Evolutionary conservation across 2,888 invertebrate genomes (phyloP).

Genomic region (Nomada goodeniana): DNA sequence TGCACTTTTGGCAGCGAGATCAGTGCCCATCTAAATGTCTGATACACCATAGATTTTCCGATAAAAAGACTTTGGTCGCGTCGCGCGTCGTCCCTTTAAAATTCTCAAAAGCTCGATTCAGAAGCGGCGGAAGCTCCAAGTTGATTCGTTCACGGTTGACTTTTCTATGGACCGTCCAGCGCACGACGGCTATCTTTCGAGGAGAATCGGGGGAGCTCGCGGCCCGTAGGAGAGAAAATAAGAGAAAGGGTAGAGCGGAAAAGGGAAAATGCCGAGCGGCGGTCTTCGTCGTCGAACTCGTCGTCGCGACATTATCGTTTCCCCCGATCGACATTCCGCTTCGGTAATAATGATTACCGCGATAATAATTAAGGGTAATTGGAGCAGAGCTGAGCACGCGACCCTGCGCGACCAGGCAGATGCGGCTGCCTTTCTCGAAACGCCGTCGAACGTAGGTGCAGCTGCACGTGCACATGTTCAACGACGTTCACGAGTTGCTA

Average conservation of each 20-base stretch:
- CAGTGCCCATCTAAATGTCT: no score
- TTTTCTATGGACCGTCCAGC: slow-evolving; percentile 10
- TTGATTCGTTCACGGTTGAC: slow-evolving; percentile 23
- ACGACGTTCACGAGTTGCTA: not conserved
- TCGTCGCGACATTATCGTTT: slow-evolving; percentile 60
- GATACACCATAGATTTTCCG: no score
- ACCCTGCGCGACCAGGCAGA: slow-evolving; percentile 66
- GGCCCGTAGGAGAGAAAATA: slow-evolving; percentile 10
- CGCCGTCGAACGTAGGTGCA: slow-evolving; percentile 31
- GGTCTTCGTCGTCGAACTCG: slow-evolving; percentile 10
- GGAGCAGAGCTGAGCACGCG: slow-evolving; percentile 77
- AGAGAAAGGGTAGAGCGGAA: slow-evolving; percentile 9
- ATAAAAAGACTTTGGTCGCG: no score
- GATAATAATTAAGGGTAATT: slow-evolving; percentile 77
- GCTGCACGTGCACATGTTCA: slow-evolving; percentile 46
- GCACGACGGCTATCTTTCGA: slow-evolving; percentile 1
- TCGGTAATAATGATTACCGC: slow-evolving; percentile 73
- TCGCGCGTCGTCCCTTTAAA: no score
- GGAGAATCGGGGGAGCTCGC: not conserved
- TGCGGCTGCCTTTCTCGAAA: slow-evolving; percentile 57
- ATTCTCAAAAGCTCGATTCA: not conserved
- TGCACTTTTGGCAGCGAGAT: no score
- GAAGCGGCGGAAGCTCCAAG: slow-evolving; percentile 16
- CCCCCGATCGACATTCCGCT: slow-evolving; percentile 72
- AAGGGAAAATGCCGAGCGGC: slow-evolving; percentile 8